Evolutionary conservation across 2,888 invertebrate genomes (phyloP).

Genomic region (Leptothorax acervorum): DNA sequence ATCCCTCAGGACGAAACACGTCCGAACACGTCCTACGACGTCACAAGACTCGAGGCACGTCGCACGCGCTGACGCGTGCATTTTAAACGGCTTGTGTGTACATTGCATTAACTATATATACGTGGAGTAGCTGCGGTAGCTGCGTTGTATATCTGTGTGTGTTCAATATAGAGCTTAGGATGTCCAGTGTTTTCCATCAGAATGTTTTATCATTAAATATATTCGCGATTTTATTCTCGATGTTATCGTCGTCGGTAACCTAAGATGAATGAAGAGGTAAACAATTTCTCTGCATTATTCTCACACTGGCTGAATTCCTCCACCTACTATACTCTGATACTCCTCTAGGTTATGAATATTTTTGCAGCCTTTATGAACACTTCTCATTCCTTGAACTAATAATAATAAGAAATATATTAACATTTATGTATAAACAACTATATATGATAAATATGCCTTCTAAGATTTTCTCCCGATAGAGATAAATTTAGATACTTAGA

Average conservation of each 20-base stretch:
- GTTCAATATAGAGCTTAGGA: not conserved
- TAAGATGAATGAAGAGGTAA: conserved; percentile 38
- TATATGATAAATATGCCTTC: not conserved
- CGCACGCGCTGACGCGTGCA: not conserved
- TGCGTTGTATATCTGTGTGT: not conserved
- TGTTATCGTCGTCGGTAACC: not conserved
- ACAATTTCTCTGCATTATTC: not conserved
- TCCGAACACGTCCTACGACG: too few relatives aligned
- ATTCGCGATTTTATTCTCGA: not conserved
- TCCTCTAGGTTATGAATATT: conserved; percentile 23
- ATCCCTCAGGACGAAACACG: too few relatives aligned
- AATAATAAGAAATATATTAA: not conserved
- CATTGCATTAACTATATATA: too few relatives aligned
- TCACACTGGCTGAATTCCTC: not conserved
- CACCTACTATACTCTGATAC: not conserved
- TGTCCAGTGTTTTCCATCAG: not conserved
- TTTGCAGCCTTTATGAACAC: not conserved
- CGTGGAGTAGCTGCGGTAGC: not conserved
- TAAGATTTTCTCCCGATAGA: not conserved
- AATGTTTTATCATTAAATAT: conserved; percentile 13
- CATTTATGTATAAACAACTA: not conserved
- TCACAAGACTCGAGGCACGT: not conserved
- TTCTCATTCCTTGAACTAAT: not conserved
- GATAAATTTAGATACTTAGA: not conserved
- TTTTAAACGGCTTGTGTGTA: not conserved